A percentile compares a stretch with the other conserved stretches of the same genome.
Evolutionary conservation across 2,113 vertebrate genomes (phyloP).

Genomic region (Motacilla alba): DNA sequence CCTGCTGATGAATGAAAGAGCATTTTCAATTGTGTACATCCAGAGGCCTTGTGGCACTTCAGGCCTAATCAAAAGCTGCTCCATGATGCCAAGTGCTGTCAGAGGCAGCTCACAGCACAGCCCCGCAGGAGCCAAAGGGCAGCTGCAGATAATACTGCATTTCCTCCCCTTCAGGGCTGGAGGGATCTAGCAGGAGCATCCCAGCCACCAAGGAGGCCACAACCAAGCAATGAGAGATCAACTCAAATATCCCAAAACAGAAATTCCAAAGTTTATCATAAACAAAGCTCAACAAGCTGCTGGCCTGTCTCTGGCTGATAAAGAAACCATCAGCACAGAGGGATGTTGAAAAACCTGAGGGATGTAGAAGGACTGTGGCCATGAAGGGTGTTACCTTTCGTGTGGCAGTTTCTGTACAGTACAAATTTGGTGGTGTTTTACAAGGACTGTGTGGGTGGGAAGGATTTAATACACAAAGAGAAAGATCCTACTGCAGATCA

Average conservation of each 20-base stretch:
- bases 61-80: constrained; percentile 54
- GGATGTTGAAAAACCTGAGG: neutral
- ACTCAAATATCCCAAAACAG: neutral
- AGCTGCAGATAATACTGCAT: neutral
- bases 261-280: neutral
- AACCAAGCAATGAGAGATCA: neutral
- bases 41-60: constrained; percentile 31
- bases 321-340: neutral
- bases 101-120: neutral
- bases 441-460: neutral
- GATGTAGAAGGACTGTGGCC: neutral
- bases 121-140: neutral
- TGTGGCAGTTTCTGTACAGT: accelerated
- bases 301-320: neutral
- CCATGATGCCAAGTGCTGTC: constrained; percentile 4
- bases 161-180: neutral
- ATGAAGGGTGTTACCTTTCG: accelerated
- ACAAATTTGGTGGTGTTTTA: neutral
- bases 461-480: neutral
- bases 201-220: neutral
- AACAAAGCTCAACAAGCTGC: neutral
- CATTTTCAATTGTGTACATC: constrained; percentile 54
- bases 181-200: neutral
- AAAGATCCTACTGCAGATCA: neutral
- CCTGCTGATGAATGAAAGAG: constrained; percentile 68